These are phyloP conservation scores for Bombus cullumanus DNA, from an alignment of 1,140 invertebrate species.

Conservation along the genomic window DNA sequence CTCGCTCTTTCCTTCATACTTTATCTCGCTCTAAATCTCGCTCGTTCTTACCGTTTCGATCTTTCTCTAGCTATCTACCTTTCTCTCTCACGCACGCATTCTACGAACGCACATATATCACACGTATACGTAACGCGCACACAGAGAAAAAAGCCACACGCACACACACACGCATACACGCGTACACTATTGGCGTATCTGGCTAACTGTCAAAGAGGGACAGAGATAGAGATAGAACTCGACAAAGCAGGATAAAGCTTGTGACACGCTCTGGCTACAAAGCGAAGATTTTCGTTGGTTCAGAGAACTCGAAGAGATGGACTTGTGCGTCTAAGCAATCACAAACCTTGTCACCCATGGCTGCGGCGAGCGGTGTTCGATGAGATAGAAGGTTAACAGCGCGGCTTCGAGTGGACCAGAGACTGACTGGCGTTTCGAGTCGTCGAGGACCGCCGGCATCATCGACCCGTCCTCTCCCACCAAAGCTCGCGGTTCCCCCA, in stretches of 20 bases:
- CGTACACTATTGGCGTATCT: constrained; percentile 24
- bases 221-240: not conserved
- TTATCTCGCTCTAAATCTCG: constrained; percentile 11
- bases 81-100: constrained; percentile 22
- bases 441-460: constrained; percentile 80
- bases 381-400: constrained; percentile 77
- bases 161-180: not conserved
- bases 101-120: not conserved
- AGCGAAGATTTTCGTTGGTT: constrained; percentile 17
- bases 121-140: not conserved
- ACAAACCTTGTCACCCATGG: constrained; percentile 82
- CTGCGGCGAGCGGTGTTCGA: constrained; percentile 78
- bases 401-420: constrained; percentile 80
- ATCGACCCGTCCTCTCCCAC: constrained; percentile 78
- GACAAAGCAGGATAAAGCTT: not conserved
- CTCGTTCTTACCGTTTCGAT: not conserved
- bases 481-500: constrained; percentile 40
- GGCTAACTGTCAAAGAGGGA: constrained; percentile 20
- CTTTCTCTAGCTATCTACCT: not conserved
- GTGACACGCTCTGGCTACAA: constrained; percentile 20
- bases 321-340: constrained; percentile 57
- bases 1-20: constrained; percentile 20
- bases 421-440: constrained; percentile 79
- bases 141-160: not conserved
- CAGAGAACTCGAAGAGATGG: constrained; percentile 40